phyloP scores from a whole-genome alignment of 1,140 invertebrate genomes.

The Hypsibius dujardini region DNA sequence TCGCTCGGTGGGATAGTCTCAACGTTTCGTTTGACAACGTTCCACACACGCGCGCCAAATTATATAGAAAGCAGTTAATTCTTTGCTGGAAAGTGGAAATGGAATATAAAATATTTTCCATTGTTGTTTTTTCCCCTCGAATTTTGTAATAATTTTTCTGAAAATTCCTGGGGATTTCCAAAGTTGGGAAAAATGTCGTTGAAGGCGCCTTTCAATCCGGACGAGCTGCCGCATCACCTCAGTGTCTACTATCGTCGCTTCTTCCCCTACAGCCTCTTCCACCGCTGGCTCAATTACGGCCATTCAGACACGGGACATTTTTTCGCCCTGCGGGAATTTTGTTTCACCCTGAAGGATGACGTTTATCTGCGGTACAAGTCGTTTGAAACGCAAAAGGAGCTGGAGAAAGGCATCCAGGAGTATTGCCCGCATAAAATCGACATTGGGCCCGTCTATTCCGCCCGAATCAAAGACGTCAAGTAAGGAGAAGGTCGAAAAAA shows the following conservation, averaged over 20 bases:
- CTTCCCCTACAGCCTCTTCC: conserved; percentile 68
- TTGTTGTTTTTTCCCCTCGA: too few species aligned
- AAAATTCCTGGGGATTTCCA: too few species aligned
- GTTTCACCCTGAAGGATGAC: conserved; percentile 81
- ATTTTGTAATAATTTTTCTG: too few species aligned
- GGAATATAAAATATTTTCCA: too few species aligned
- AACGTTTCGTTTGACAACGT: too few species aligned
- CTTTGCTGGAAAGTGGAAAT: too few species aligned
- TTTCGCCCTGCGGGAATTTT: conserved; percentile 74
- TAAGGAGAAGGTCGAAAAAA: too few species aligned
- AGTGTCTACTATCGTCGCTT: conserved; percentile 69
- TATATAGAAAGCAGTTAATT: too few species aligned
- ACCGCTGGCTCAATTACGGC: conserved; percentile 71
- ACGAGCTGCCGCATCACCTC: conserved; percentile 42
- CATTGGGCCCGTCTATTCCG: conserved; percentile 77
- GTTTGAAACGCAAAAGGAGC: conserved; percentile 57
- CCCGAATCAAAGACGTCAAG: conserved; percentile 39
- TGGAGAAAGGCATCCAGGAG: conserved; percentile 58
- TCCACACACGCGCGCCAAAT: too few species aligned
- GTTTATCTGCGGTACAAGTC: conserved; percentile 81
- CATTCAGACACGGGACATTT: conserved; percentile 47
- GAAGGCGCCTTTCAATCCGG: conserved; percentile 25
- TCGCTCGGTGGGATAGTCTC: too few species aligned
- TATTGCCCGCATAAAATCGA: conserved; percentile 79
- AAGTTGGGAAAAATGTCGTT: too few species aligned